Conservation (phyloP, 2,888 invertebrate species). For the Lycia hirtaria region DNA sequence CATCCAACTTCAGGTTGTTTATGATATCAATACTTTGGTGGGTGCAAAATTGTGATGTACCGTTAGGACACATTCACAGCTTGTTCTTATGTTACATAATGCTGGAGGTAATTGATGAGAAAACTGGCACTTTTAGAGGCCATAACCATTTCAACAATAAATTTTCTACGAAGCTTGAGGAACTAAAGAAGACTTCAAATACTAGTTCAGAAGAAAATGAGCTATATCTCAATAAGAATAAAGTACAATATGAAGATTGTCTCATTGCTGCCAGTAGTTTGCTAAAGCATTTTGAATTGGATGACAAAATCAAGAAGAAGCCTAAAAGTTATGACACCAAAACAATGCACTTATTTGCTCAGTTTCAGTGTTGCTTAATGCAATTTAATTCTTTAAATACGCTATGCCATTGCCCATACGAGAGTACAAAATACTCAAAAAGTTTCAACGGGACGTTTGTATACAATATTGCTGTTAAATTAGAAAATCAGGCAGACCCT, state of each 20-base stretch:
- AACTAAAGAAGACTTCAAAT: slow-evolving; percentile 53
- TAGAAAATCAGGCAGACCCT: slow-evolving; percentile 85
- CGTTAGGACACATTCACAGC: slow-evolving; percentile 82
- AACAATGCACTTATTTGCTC: slow-evolving; percentile 87
- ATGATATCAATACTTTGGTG: slow-evolving; percentile 86
- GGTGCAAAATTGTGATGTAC: slow-evolving; percentile 74
- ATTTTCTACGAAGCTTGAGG: slow-evolving; percentile 67
- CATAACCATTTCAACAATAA: slow-evolving; percentile 76
- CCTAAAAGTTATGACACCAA: slow-evolving; percentile 84
- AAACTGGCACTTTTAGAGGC: slow-evolving; percentile 83
- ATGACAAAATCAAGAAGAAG: slow-evolving; percentile 79
- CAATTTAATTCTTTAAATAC: slow-evolving; percentile 87
- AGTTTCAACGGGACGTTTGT: slow-evolving; percentile 91
- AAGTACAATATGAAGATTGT: slow-evolving; percentile 85
- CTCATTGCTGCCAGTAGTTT: slow-evolving; percentile 85
- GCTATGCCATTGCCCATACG: slow-evolving; percentile 86
- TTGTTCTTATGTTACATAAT: slow-evolving; percentile 85
- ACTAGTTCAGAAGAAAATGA: slow-evolving; percentile 48
- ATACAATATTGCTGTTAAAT: slow-evolving; percentile 89
- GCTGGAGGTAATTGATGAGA: slow-evolving; percentile 84
- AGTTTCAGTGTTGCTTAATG: slow-evolving; percentile 87
- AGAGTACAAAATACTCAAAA: slow-evolving; percentile 84
- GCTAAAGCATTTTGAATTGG: slow-evolving; percentile 85
- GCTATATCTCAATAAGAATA: slow-evolving; percentile 74
- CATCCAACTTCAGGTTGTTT: slow-evolving; percentile 86